A percentile compares a stretch with the other conserved stretches of the same genome.
These are phyloP conservation scores for Lasioglossum albipes DNA, from an alignment of 1,140 invertebrate species.

Conservation along the genomic window DNA sequence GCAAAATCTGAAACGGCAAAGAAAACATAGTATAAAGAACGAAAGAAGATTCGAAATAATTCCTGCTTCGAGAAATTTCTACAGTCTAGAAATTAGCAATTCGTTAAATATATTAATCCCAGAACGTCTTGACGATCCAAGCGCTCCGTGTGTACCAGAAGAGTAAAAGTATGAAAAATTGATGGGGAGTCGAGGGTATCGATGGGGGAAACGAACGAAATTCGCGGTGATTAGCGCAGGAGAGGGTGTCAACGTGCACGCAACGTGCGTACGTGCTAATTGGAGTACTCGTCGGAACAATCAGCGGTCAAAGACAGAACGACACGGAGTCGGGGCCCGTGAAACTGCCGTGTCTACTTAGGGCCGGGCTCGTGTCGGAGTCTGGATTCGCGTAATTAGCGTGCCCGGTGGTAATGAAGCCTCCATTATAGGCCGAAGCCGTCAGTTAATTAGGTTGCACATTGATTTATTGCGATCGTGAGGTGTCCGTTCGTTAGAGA, in stretches of 20 bases:
- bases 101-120: too few relatives aligned
- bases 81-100: too few relatives aligned
- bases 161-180: too few relatives aligned
- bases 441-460: slow-evolving; percentile 70
- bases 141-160: too few relatives aligned
- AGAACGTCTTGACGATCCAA: too few relatives aligned
- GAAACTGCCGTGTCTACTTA: slow-evolving; percentile 34
- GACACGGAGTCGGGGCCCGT: slow-evolving; percentile 3
- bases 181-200: too few relatives aligned
- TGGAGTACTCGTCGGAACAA: slow-evolving; percentile 21
- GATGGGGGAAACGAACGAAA: too few relatives aligned
- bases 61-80: too few relatives aligned
- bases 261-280: slow-evolving; percentile 3
- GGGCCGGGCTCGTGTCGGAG: slow-evolving; percentile 13
- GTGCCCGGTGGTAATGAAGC: slow-evolving; percentile 67
- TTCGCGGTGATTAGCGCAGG: background rate
- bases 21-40: too few relatives aligned
- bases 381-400: slow-evolving; percentile 66
- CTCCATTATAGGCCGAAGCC: slow-evolving; percentile 60
- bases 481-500: slow-evolving; percentile 41
- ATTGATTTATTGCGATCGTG: slow-evolving; percentile 68
- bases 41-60: too few relatives aligned
- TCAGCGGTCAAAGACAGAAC: slow-evolving; percentile 27
- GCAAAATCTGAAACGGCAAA: too few relatives aligned
- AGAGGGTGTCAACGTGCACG: background rate